Percentiles rank a stretch among this genome's conserved stretches.
phyloP scores from a whole-genome alignment of 2,113 vertebrate genomes.

The Eulemur rufifrons region DNA sequence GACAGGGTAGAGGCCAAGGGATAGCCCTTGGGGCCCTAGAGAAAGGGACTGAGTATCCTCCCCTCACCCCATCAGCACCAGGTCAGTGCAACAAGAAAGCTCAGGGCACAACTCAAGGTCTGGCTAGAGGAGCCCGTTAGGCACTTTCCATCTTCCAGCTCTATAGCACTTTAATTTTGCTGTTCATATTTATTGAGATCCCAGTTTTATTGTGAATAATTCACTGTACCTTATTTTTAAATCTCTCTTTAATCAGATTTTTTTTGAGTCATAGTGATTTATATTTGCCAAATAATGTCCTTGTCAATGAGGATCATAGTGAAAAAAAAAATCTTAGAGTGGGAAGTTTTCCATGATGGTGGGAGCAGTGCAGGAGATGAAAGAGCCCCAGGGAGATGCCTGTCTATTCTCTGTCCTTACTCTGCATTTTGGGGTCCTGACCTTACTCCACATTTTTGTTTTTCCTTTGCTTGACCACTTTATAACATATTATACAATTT shows the following conservation, averaged over 20 bases:
- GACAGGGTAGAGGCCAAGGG: background rate
- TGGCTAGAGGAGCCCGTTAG: background rate
- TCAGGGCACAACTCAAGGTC: background rate
- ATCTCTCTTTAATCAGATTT: conserved; percentile 52
- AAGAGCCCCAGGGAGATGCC: background rate
- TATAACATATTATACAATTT: background rate
- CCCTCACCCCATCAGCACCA: background rate
- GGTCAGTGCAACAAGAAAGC: background rate
- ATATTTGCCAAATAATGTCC: conserved; percentile 51
- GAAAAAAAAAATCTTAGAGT: background rate
- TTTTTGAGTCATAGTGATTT: conserved; percentile 49
- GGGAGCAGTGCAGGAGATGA: background rate
- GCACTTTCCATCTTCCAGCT: background rate
- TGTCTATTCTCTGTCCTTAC: background rate
- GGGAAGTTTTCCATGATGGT: background rate
- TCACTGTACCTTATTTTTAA: conserved; percentile 55
- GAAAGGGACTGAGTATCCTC: background rate
- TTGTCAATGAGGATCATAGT: conserved; percentile 31
- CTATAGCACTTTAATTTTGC: background rate
- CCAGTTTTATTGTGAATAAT: conserved; percentile 62
- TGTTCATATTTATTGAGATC: conserved; percentile 41
- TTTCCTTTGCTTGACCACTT: background rate
- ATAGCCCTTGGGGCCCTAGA: background rate
- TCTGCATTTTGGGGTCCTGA: background rate
- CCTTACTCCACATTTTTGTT: background rate